phyloP scores from a whole-genome alignment of 2,113 vertebrate species.

The Delphinapterus leucas region DNA sequence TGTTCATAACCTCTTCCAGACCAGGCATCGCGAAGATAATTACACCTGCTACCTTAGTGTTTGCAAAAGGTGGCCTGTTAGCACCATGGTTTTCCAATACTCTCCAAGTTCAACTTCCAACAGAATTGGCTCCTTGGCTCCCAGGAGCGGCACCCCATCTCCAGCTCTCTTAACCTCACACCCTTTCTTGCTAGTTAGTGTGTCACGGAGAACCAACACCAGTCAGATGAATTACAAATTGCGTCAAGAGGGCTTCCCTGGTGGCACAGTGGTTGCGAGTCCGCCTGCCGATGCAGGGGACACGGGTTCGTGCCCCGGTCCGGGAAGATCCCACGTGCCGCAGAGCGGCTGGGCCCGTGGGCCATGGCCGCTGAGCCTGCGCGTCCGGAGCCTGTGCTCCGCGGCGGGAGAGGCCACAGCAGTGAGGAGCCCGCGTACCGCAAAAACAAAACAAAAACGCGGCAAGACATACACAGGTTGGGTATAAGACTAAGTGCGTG shows the following conservation, averaged over 20 bases:
- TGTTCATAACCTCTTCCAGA: neutral
- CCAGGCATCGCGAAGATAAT: neutral
- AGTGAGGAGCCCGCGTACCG: too few species aligned
- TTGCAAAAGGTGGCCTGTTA: neutral
- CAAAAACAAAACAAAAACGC: too few species aligned
- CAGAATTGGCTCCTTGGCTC: neutral
- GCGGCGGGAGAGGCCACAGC: too few species aligned
- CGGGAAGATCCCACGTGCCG: too few species aligned
- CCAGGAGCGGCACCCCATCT: neutral
- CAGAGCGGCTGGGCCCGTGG: too few species aligned
- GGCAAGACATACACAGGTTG: too few species aligned
- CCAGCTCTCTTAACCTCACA: neutral
- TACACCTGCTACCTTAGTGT: neutral
- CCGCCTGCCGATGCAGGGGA: too few species aligned
- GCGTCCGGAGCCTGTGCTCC: too few species aligned
- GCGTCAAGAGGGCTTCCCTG: neutral
- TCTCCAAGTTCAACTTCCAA: neutral
- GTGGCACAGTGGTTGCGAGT: too few species aligned
- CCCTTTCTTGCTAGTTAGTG: neutral
- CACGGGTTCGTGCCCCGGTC: too few species aligned
- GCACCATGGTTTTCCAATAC: neutral
- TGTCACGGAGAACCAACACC: neutral
- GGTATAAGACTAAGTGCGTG: neutral
- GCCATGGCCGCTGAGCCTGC: too few species aligned
- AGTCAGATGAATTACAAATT: neutral